These are phyloP conservation scores for Cryptoleucopteryx plumbea DNA, from an alignment of 2,113 vertebrate species.

Conservation along the genomic window DNA sequence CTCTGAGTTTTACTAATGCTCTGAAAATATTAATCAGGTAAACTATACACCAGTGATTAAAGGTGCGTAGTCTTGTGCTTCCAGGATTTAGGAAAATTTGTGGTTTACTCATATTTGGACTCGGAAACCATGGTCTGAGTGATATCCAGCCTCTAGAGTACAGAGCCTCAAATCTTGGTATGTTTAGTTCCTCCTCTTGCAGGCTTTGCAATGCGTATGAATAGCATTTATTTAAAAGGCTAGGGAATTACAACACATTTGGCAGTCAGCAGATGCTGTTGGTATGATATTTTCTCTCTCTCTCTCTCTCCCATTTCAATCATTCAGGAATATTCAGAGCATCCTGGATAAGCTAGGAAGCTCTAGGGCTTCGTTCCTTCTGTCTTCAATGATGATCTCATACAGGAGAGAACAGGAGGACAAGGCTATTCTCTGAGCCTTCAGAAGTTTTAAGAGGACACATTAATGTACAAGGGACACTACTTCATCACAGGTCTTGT, in stretches of 20 bases:
- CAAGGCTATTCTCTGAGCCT: not conserved
- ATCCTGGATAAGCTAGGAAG: not conserved
- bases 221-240: slow-evolving; percentile 16
- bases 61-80: not conserved
- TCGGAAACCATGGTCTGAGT: not conserved
- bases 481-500: not conserved
- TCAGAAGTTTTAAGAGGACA: not conserved
- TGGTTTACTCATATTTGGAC: not conserved
- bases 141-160: not conserved
- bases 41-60: not conserved
- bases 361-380: not conserved
- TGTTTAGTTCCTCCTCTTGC: not conserved
- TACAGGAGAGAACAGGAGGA: not conserved
- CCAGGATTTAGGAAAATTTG: not conserved
- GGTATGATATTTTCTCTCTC: not conserved
- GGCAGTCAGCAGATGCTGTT: not conserved
- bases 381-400: not conserved
- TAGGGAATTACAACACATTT: not conserved
- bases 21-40: not conserved
- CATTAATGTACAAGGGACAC: not conserved
- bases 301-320: not conserved
- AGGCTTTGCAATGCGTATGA: not conserved
- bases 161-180: not conserved
- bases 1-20: slow-evolving; percentile 17
- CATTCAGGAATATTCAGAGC: not conserved